A percentile compares a stretch with the other conserved stretches of the same genome.
phyloP scores from a whole-genome alignment of 2,113 vertebrate genomes.

The Dromaius novaehollandiae region DNA sequence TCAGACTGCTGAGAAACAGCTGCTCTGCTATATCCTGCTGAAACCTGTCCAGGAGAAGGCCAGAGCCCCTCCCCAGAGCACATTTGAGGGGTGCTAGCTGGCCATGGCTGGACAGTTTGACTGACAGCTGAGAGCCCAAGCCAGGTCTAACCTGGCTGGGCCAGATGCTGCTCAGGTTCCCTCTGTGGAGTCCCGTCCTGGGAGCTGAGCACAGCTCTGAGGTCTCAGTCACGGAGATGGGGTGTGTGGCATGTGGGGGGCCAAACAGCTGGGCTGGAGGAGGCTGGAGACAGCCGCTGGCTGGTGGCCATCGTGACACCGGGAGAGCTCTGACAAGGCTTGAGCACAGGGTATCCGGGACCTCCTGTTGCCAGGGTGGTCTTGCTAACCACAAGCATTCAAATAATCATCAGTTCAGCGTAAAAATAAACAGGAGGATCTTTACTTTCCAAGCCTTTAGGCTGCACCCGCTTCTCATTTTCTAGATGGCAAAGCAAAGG shows the following conservation, averaged over 20 bases:
- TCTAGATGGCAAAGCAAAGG: not conserved
- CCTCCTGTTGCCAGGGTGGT: not conserved
- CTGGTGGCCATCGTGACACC: not conserved
- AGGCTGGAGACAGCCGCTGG: not conserved
- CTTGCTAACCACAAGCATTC: not conserved
- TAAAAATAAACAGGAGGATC: not conserved
- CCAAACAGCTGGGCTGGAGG: not conserved
- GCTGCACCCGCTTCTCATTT: not conserved
- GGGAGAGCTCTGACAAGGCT: not conserved
- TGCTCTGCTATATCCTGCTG: not conserved
- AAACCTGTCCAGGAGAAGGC: not conserved
- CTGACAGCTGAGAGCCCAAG: not conserved
- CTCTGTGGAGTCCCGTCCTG: accelerated
- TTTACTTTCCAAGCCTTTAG: not conserved
- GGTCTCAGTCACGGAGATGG: not conserved
- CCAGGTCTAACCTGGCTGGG: not conserved
- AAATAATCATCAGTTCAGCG: not conserved
- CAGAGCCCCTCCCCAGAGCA: not conserved
- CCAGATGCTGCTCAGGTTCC: accelerated
- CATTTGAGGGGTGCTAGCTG: not conserved
- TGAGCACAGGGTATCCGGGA: not conserved
- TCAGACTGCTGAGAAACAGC: not conserved
- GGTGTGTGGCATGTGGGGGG: not conserved
- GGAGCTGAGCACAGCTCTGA: not conserved
- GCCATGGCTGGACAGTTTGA: not conserved